A percentile compares a stretch with the other conserved stretches of the same genome.
phyloP scores from a whole-genome alignment of 1,140 invertebrate genomes.

The Prorops nasuta region DNA sequence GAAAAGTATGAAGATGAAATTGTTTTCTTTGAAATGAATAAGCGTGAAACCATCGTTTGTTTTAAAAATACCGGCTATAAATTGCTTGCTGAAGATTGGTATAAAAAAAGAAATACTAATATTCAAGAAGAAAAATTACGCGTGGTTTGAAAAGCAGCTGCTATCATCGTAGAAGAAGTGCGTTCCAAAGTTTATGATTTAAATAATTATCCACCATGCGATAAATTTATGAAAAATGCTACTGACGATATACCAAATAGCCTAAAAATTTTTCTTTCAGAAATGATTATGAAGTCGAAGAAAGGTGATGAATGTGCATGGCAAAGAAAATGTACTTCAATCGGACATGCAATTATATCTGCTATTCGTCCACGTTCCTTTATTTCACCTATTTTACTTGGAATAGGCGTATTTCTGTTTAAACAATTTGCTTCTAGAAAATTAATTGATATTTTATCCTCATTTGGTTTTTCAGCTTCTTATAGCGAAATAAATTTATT shows the following conservation, averaged over 20 bases:
- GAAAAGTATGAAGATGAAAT: conserved; percentile 9
- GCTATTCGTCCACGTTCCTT: conserved; percentile 7
- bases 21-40: not conserved
- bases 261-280: no score
- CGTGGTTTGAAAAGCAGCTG: conserved; percentile 25
- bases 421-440: conserved; percentile 4
- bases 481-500: conserved; percentile 7
- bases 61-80: not conserved
- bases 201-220: conserved; percentile 11
- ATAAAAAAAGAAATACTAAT: conserved; percentile 7
- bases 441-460: conserved; percentile 7
- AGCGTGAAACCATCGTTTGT: conserved; percentile 2
- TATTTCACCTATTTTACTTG: conserved; percentile 10
- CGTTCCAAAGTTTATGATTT: conserved; percentile 19
- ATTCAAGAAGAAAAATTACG: conserved; percentile 15
- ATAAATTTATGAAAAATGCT: conserved; percentile 2
- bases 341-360: conserved; percentile 7
- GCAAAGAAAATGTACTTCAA: no score
- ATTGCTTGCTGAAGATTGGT: conserved; percentile 3
- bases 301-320: no score
- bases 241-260: conserved; percentile 7
- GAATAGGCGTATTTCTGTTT: conserved; percentile 3
- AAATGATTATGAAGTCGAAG: no score
- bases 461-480: conserved; percentile 2
- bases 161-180: conserved; percentile 29